Conservation (phyloP, 2,113 vertebrate genomes). For the Amazona guildingii region DNA sequence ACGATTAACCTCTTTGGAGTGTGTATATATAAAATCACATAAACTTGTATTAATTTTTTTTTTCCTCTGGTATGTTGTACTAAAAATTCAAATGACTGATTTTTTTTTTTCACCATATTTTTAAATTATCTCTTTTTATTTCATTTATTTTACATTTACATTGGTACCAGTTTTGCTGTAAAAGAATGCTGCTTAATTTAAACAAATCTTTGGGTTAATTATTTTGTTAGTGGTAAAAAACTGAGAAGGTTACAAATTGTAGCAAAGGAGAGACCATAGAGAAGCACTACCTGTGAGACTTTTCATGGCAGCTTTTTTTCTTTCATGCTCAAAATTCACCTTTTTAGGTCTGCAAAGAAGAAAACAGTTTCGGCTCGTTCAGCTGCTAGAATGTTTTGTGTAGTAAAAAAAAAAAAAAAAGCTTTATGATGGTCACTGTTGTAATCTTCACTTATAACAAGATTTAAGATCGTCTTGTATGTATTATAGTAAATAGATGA, state of each 20-base stretch:
- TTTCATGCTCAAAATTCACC: slow-evolving; percentile 51
- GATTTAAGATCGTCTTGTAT: slow-evolving; percentile 85
- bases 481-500: slow-evolving; percentile 93
- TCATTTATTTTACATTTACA: slow-evolving; percentile 72
- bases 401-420: slow-evolving; percentile 66
- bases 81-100: slow-evolving; percentile 77
- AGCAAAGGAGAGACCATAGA: slow-evolving; percentile 56
- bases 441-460: slow-evolving; percentile 75
- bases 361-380: slow-evolving; percentile 50
- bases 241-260: slow-evolving; percentile 59
- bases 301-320: slow-evolving; percentile 54
- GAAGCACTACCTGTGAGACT: slow-evolving; percentile 65
- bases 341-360: slow-evolving; percentile 54
- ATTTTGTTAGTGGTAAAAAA: slow-evolving; percentile 69
- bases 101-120: slow-evolving; percentile 64
- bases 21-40: slow-evolving; percentile 84
- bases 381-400: slow-evolving; percentile 83
- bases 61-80: slow-evolving; percentile 84
- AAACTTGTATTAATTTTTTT: slow-evolving; percentile 84
- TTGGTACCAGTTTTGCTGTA: slow-evolving; percentile 86
- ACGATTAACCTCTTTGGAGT: slow-evolving; percentile 81
- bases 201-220: slow-evolving; percentile 69
- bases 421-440: slow-evolving; percentile 72
- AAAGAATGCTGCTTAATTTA: slow-evolving; percentile 83
- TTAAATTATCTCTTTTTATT: slow-evolving; percentile 64